Percentiles rank a stretch among this genome's conserved stretches.
These are phyloP conservation scores for Diaphora mendica DNA, from an alignment of 2,888 invertebrate species.

Conservation along the genomic window DNA sequence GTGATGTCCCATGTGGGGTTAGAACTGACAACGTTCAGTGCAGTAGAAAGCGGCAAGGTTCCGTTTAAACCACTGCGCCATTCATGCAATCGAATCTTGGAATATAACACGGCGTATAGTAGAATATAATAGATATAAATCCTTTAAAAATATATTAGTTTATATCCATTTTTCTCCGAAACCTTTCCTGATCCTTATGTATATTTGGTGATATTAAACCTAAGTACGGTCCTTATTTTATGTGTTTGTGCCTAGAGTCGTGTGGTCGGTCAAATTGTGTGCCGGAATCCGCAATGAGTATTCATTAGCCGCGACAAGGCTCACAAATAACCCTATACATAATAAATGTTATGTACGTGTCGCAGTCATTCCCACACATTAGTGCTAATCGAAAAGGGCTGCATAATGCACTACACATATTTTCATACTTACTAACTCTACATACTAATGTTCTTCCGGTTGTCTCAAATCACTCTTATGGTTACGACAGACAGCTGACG, in stretches of 20 bases:
- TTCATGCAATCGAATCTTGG: neutral
- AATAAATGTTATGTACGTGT: slow-evolving; percentile 49
- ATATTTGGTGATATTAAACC: slow-evolving; percentile 26
- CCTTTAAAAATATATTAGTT: slow-evolving; percentile 1
- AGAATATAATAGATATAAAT: neutral
- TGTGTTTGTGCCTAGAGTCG: slow-evolving; percentile 21
- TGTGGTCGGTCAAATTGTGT: slow-evolving; percentile 24
- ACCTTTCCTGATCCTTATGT: slow-evolving; percentile 7
- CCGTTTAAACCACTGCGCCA: no score
- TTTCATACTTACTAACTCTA: neutral
- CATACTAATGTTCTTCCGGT: neutral
- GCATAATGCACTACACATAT: neutral
- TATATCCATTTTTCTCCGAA: slow-evolving; percentile 1
- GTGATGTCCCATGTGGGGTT: no score
- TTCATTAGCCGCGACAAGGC: slow-evolving; percentile 56
- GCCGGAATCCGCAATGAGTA: slow-evolving; percentile 44
- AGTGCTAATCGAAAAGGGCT: slow-evolving; percentile 33
- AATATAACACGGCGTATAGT: neutral
- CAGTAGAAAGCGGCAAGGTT: no score
- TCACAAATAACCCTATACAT: slow-evolving; percentile 61
- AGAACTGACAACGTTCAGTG: no score
- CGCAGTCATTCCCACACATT: slow-evolving; percentile 27
- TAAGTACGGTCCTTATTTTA: slow-evolving; percentile 23
- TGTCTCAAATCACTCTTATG: neutral
- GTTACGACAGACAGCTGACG: neutral